Base-by-base conservation (phyloP, 1,140 invertebrate genomes). In the Holotrichia oblita region DNA sequence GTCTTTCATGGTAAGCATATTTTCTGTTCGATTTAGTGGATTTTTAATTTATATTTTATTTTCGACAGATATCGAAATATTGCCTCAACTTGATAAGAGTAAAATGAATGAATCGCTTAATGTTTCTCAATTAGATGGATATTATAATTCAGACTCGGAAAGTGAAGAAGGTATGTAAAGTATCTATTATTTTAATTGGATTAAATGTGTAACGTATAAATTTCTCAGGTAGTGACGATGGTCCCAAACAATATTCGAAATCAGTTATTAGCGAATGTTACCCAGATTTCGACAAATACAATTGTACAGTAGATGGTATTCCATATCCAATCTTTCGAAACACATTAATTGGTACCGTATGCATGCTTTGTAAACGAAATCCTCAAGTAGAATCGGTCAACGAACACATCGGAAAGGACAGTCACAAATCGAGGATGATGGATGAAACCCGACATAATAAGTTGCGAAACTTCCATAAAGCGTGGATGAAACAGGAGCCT, bases 291-390 rank as follows among this genome's bases (percentile, higher is more conserved):
- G 24, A 64, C 9, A 64, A 64, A 17, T 27, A 64, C 22, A 1
- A 64, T 20, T 6, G 17, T 12, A 64, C 17, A 14, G 88, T 89
- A 2, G 40, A 69, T 17, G 22, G 40, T 14, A 55, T 84, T 74
- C 6, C 14, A n/a, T 76, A 48, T 41, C 76, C 73, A 55, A 55
- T 76, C 27, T 24, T 80, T 75, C 20, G n/a, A 61, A 22, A 72
- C 73, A 40, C 75, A 48, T 2, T 64, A 73, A 72, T 76, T 42
- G 64, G 12, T 20, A 24, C 8, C 9, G 41, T 42, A 17, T 72
- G 44, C 40, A 55, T 72, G 77, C 10, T 72, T 41, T 72, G 77
- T n/a, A 64, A 40, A 12, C 9, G 55, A 10, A 40, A 14, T 12
- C 48, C 61, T 34, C 20, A n/a, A 55, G 17, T 20, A 10, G 3